phyloP scores from a whole-genome alignment of 1,140 invertebrate species.

The Ctenoplectra terminalis region DNA sequence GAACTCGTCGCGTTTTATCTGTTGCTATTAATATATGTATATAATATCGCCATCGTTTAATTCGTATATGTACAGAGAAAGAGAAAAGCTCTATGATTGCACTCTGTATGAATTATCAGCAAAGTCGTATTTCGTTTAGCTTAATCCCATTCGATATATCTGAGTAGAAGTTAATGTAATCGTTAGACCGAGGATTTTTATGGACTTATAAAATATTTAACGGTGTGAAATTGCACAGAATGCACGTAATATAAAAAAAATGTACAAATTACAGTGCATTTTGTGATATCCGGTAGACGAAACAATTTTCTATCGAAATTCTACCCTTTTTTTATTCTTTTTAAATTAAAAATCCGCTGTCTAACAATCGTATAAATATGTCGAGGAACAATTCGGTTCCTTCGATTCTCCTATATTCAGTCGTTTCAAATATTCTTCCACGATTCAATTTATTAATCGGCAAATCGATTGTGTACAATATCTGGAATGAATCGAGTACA shows the following conservation, averaged over 20 bases:
- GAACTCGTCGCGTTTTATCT: conserved; percentile 11
- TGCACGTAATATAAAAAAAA: too few relatives aligned
- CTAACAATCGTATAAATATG: not conserved
- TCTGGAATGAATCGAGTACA: conserved; percentile 44
- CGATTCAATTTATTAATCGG: conserved; percentile 10
- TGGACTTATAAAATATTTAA: too few relatives aligned
- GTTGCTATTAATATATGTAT: conserved; percentile 7
- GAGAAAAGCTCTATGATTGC: conserved; percentile 1
- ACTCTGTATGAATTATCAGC: not conserved
- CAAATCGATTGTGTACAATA: conserved; percentile 8
- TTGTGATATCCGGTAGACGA: too few relatives aligned
- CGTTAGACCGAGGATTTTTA: too few relatives aligned
- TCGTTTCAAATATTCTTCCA: conserved; percentile 37
- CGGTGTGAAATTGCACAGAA: too few relatives aligned
- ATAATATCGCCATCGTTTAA: conserved; percentile 12
- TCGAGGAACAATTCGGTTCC: not conserved
- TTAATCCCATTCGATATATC: conserved; percentile 11
- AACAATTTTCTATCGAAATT: too few relatives aligned
- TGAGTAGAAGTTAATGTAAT: not conserved
- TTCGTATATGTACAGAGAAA: conserved; percentile 11
- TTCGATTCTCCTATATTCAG: not conserved
- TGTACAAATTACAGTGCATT: too few relatives aligned
- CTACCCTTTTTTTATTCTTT: too few relatives aligned
- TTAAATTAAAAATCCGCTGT: too few relatives aligned
- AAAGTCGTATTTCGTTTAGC: not conserved